Conservation (phyloP, 1,140 invertebrate species). For the Phocides pigmalion region DNA sequence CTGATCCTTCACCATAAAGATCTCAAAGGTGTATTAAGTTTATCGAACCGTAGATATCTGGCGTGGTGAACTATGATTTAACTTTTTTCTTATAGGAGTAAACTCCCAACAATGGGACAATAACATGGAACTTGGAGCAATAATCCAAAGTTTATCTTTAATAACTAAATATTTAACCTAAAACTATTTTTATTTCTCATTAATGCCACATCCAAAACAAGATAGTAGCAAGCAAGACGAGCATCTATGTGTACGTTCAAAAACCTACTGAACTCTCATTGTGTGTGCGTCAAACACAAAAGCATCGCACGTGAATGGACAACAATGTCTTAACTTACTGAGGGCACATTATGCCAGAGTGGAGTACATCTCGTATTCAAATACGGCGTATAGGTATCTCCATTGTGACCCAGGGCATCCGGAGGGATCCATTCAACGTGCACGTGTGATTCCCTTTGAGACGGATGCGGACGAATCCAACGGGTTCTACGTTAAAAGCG, state of each 20-base stretch:
- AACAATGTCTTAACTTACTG: conserved; percentile 34
- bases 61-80: too few species aligned
- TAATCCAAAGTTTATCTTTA: too few species aligned
- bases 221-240: conserved; percentile 11
- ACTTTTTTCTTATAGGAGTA: too few species aligned
- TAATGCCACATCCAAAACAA: not conserved
- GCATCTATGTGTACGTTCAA: not conserved
- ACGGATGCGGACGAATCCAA: conserved; percentile 47
- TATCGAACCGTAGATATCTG: too few species aligned
- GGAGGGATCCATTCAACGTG: conserved; percentile 54
- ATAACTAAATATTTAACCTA: too few species aligned
- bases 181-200: too few species aligned
- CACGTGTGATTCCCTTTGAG: conserved; percentile 58
- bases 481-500: not conserved
- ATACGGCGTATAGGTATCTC: conserved; percentile 37
- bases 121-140: too few species aligned
- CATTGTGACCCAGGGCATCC: conserved; percentile 56
- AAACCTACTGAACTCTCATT: conserved; percentile 21
- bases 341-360: conserved; percentile 36
- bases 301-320: conserved; percentile 16
- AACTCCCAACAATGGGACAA: too few species aligned
- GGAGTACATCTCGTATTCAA: conserved; percentile 37
- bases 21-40: too few species aligned
- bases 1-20: too few species aligned
- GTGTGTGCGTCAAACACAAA: conserved; percentile 9